Conservation (phyloP, 2,113 vertebrate genomes). For the Parotia lawesii region DNA sequence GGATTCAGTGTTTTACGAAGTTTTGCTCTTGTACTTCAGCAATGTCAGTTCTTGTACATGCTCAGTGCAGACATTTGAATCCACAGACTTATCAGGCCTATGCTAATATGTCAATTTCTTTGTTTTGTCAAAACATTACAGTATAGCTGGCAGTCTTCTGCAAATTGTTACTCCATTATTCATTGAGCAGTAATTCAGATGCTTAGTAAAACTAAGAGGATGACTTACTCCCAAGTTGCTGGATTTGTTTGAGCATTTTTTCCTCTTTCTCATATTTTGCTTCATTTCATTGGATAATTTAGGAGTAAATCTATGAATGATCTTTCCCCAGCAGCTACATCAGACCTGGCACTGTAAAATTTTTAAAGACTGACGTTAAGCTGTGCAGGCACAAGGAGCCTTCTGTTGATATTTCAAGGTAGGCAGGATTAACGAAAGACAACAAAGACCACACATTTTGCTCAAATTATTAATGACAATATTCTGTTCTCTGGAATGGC, state of each 20-base stretch:
- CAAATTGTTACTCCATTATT: not conserved
- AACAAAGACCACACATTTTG: not conserved
- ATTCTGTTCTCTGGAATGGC: not conserved
- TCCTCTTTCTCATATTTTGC: not conserved
- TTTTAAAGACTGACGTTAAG: slow-evolving; percentile 3
- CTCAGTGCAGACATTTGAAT: not conserved
- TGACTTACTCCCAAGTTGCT: not conserved
- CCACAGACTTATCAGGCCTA: not conserved
- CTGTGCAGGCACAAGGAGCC: slow-evolving; percentile 11
- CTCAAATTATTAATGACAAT: not conserved
- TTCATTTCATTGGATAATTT: not conserved
- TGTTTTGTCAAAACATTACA: not conserved
- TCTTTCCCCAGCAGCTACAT: not conserved
- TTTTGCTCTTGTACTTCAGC: not conserved
- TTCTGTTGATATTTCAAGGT: not conserved
- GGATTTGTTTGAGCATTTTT: not conserved
- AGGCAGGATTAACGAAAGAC: not conserved
- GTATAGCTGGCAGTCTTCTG: not conserved
- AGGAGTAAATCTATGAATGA: not conserved
- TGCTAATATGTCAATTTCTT: not conserved
- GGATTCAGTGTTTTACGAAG: not conserved
- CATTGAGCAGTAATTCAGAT: not conserved
- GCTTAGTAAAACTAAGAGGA: not conserved
- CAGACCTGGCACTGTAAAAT: not conserved
- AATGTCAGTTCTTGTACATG: not conserved